Evolutionary conservation across 2,797 vertebrate genomes (phyloP).

Genomic region (Iguana delicatissima): DNA sequence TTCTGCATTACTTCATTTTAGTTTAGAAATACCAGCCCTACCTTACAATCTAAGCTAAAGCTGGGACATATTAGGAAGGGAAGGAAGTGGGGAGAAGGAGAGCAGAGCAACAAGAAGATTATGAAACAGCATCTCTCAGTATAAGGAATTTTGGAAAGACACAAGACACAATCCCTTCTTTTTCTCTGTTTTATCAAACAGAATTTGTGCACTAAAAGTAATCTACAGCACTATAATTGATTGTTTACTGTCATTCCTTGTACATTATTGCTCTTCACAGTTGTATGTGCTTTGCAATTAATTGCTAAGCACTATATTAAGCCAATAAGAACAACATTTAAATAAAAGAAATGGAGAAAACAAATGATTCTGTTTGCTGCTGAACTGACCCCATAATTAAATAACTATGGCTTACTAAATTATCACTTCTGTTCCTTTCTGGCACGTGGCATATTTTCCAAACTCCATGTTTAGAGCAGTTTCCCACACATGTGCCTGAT

Average conservation of each 20-base stretch:
- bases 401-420: neutral
- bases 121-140: neutral
- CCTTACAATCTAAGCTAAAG: neutral
- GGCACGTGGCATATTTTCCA: neutral
- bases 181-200: too few relatives aligned
- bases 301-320: too few relatives aligned
- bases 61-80: neutral
- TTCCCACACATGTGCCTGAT: neutral
- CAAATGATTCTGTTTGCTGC: neutral
- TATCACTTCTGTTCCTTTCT: conserved; percentile 29
- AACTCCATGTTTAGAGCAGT: neutral
- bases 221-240: too few relatives aligned
- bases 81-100: neutral
- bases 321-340: too few relatives aligned
- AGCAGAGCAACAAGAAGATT: neutral
- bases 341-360: too few relatives aligned
- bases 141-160: neutral
- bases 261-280: too few relatives aligned
- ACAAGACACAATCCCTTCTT: too few relatives aligned
- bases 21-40: neutral
- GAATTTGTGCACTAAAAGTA: too few relatives aligned
- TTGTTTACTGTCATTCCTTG: too few relatives aligned
- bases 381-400: fast-evolving
- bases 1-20: neutral
- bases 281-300: too few relatives aligned